phyloP scores from a whole-genome alignment of 2,888 invertebrate species.

The Cataglyphis livida region DNA sequence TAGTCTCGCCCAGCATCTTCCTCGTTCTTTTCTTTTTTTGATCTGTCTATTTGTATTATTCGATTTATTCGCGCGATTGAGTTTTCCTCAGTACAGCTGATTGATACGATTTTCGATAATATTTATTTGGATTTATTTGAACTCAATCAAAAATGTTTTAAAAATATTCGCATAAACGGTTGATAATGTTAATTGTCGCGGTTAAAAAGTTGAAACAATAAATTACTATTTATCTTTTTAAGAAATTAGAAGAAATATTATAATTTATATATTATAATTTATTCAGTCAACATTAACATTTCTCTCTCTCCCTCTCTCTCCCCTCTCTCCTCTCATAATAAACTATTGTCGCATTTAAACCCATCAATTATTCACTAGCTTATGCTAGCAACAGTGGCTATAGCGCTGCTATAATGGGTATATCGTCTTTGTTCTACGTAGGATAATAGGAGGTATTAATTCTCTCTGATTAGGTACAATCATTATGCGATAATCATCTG shows the following conservation, averaged over 20 bases:
- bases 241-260: background rate
- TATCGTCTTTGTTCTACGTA: background rate
- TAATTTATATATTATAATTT: background rate
- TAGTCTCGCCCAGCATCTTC: conserved; percentile 3
- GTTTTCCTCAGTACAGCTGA: conserved; percentile 26
- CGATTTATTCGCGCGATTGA: conserved; percentile 75
- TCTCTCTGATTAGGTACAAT: conserved; percentile 24
- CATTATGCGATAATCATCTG: conserved; percentile 5
- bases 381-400: conserved; percentile 3
- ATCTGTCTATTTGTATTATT: conserved; percentile 2
- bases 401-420: background rate
- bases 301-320: background rate
- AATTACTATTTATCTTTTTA: conserved; percentile 8
- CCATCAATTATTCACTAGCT: background rate
- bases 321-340: background rate
- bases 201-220: background rate
- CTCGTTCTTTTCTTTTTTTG: conserved; percentile 49
- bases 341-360: conserved; percentile 6
- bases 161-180: conserved; percentile 37
- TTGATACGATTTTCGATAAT: conserved; percentile 53
- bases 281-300: background rate
- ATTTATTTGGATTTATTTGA: conserved; percentile 62
- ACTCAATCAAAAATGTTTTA: conserved; percentile 22
- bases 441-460: conserved; percentile 22
- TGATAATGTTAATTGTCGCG: conserved; percentile 20